Evolutionary conservation across 2,797 vertebrate genomes (phyloP).

Genomic region (Notolepis coatsorum): DNA sequence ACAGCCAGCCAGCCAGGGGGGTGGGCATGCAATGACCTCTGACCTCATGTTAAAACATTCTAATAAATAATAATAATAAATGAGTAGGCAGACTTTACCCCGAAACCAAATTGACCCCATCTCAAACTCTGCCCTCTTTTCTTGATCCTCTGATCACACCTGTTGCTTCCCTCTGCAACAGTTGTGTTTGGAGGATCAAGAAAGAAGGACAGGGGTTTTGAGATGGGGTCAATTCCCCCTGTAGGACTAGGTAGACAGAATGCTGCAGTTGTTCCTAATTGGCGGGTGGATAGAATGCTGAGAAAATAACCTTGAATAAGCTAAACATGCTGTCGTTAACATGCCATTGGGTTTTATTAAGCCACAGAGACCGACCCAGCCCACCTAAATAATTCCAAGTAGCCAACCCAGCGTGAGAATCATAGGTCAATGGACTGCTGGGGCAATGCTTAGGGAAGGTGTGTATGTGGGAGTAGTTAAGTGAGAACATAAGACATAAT

Average conservation of each 20-base stretch:
- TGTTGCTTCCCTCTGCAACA: no score
- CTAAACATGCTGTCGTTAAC: conserved; percentile 55
- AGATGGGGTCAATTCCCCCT: no score
- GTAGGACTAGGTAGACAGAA: conserved; percentile 36
- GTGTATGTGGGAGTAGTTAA: conserved; percentile 28
- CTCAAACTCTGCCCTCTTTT: no score
- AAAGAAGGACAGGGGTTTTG: no score
- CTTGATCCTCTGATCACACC: no score
- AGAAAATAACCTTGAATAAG: conserved; percentile 31
- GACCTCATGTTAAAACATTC: conserved; percentile 35
- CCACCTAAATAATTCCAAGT: conserved; percentile 27
- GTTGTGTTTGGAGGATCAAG: no score
- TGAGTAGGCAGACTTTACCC: conserved; percentile 15
- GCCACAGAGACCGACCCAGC: conserved; percentile 33
- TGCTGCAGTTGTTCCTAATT: conserved; percentile 11
- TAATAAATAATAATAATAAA: no score
- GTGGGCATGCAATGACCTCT: conserved; percentile 53
- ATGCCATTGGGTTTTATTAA: conserved; percentile 54
- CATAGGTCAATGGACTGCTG: conserved; percentile 8
- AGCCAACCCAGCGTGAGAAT: conserved; percentile 31
- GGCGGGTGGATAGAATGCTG: conserved; percentile 30
- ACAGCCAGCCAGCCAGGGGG: no score
- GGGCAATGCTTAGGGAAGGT: conserved; percentile 13
- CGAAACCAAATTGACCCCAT: conserved; percentile 19
- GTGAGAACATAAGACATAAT: conserved; percentile 36